Base-by-base conservation (phyloP, 2,888 invertebrate species). In the Netelia inedita region DNA sequence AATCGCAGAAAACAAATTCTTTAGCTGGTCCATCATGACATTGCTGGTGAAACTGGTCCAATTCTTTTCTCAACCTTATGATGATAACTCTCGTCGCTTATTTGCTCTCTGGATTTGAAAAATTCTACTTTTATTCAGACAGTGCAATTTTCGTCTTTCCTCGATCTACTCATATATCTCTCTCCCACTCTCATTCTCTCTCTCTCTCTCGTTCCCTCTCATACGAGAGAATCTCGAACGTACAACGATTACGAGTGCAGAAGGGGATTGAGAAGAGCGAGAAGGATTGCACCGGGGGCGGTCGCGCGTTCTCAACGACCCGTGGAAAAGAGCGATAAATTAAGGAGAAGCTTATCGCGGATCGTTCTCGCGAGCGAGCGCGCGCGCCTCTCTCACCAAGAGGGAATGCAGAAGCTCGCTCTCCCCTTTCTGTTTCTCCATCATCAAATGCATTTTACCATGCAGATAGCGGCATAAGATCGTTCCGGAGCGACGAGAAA, bases 301-400 rank as follows among this genome's bases (percentile, higher is more conserved):
- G 63, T 69, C 75, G 82, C 84, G 86, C 88, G 89, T 79, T 87
- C 86, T 85, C 90, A 89, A 88, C 89, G 90, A 89, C 89, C 89
- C 88, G 87, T 84, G 88, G 87, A 89, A 90, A 91, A 89, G 89
- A 89, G 89, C 90, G 90, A 92, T 92, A 92, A 92, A 92, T 92
- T 92, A 92, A 89, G 86, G 79, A 87, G 79, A 87, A 90, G 88
- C 92, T 92, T 93, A 93, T 93, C 93, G 90, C 78, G 83, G 86
- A 92, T 92, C 92, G 90, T 91, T 89, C 74, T 28, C 86, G 89
- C 84, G 87, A 85, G 83, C 86, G 81, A 86, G 85, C 84, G 87
- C 86, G 83, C 86, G 81, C 87, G 86, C 79, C 19, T 46, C 3
- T n/a, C 23, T 9, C 3, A 9, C n/a, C 1, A 8, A 19, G 19